Evolutionary conservation across 2,888 invertebrate genomes (phyloP).

Genomic region (Mylabris sibirica): DNA sequence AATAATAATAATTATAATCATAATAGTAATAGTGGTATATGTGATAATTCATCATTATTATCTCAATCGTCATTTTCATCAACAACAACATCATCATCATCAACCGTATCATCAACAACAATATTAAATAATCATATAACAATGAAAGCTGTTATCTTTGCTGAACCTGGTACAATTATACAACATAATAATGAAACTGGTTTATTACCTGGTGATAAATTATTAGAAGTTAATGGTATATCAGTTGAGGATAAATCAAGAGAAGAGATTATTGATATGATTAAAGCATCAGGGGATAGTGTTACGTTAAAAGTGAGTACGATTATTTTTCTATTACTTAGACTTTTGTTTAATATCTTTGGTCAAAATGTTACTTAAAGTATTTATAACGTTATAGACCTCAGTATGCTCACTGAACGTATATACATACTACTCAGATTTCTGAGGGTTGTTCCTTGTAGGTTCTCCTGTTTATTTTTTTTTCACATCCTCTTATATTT

Average conservation of each 20-base stretch:
- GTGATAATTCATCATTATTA: slow-evolving; percentile 52
- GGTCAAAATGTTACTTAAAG: too few relatives aligned
- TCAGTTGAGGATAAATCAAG: slow-evolving; percentile 85
- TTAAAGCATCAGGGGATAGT: slow-evolving; percentile 82
- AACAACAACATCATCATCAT: neutral
- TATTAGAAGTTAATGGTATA: slow-evolving; percentile 89
- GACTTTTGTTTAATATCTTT: too few relatives aligned
- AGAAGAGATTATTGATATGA: slow-evolving; percentile 93
- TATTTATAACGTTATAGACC: too few relatives aligned
- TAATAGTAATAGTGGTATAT: slow-evolving; percentile 53
- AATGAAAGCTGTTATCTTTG: slow-evolving; percentile 82
- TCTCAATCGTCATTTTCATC: slow-evolving; percentile 26
- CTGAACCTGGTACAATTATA: slow-evolving; percentile 84
- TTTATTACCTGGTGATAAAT: slow-evolving; percentile 91
- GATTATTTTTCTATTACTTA: neutral
- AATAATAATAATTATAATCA: slow-evolving; percentile 1
- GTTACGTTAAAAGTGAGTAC: slow-evolving; percentile 83
- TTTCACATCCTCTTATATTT: too few relatives aligned
- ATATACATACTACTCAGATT: too few relatives aligned
- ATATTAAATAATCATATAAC: slow-evolving; percentile 60
- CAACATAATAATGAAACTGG: slow-evolving; percentile 78
- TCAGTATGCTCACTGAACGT: too few relatives aligned
- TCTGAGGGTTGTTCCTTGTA: too few relatives aligned
- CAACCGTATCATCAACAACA: neutral
- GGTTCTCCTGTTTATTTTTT: too few relatives aligned